A percentile compares a stretch with the other conserved stretches of the same genome.
These are phyloP conservation scores for Dermatemys mawii DNA, from an alignment of 2,113 vertebrate species.

Conservation along the genomic window DNA sequence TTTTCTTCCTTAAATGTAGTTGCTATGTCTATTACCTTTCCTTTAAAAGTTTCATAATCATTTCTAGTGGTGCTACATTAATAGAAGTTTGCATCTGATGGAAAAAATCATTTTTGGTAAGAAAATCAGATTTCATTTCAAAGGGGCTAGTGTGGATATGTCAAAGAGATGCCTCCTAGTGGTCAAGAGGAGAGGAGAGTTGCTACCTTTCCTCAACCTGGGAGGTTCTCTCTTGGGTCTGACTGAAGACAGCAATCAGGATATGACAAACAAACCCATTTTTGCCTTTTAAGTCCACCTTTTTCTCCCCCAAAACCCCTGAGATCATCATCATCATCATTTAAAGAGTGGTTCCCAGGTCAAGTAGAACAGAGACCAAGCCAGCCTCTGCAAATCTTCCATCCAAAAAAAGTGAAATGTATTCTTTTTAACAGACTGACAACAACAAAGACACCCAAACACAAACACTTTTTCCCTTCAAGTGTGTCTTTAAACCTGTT, in stretches of 20 bases:
- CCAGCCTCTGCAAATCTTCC: neutral
- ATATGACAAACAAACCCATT: neutral
- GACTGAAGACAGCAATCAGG: neutral
- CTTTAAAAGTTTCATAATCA: neutral
- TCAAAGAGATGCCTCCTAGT: neutral
- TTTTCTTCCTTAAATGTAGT: neutral
- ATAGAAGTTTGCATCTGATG: neutral
- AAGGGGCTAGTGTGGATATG: neutral
- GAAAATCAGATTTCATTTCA: neutral
- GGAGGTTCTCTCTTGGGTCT: neutral
- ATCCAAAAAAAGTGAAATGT: neutral
- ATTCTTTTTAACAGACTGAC: neutral
- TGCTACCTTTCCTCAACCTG: neutral
- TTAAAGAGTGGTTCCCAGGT: neutral
- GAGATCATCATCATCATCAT: neutral
- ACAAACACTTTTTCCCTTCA: neutral
- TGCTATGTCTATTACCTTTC: neutral
- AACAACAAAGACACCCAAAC: neutral
- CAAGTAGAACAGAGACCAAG: neutral
- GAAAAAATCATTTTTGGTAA: neutral
- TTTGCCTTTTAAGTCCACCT: neutral
- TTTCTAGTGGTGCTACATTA: neutral
- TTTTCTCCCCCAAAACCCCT: neutral
- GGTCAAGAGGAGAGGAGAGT: neutral
- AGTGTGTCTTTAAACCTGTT: neutral